Percentiles rank a stretch among this genome's conserved stretches.
phyloP scores from a whole-genome alignment of 2,888 invertebrate species.

The Tortrix viridana region DNA sequence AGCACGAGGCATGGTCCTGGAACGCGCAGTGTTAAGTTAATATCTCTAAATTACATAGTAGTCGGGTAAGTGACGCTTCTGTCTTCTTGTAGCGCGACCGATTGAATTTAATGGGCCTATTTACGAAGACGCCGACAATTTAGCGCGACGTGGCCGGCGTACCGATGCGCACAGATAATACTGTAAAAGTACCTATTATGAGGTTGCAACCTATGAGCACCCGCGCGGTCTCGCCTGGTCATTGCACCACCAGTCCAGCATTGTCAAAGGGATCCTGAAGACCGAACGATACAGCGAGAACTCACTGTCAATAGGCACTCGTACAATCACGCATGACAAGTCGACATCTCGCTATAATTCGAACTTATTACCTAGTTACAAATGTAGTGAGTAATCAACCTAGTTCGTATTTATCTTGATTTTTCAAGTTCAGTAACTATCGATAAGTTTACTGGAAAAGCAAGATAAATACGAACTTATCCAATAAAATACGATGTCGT shows the following conservation, averaged over 20 bases:
- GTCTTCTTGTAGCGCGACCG: slow-evolving; percentile 58
- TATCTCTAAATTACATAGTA: slow-evolving; percentile 74
- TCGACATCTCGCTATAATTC: too few species aligned
- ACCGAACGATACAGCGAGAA: too few species aligned
- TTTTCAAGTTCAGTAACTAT: too few species aligned
- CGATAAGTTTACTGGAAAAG: too few species aligned
- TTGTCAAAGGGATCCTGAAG: background rate
- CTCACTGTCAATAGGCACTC: too few species aligned
- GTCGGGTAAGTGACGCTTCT: slow-evolving; percentile 67
- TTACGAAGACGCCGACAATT: slow-evolving; percentile 66
- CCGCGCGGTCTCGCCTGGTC: background rate
- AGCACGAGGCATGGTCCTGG: slow-evolving; percentile 48
- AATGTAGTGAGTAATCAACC: too few species aligned
- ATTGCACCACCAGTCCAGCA: background rate
- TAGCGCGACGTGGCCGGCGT: slow-evolving; percentile 62
- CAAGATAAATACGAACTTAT: too few species aligned
- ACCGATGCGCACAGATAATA: slow-evolving; percentile 47
- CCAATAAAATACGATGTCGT: too few species aligned
- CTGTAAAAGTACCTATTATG: slow-evolving; percentile 45
- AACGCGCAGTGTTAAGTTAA: slow-evolving; percentile 56
- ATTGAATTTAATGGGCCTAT: slow-evolving; percentile 79
- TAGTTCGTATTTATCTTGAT: too few species aligned
- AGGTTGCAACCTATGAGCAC: slow-evolving; percentile 20
- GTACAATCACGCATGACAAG: too few species aligned
- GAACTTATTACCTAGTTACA: too few species aligned